Conservation (phyloP, 2,113 vertebrate genomes). For the Mormoops blainvillei region DNA sequence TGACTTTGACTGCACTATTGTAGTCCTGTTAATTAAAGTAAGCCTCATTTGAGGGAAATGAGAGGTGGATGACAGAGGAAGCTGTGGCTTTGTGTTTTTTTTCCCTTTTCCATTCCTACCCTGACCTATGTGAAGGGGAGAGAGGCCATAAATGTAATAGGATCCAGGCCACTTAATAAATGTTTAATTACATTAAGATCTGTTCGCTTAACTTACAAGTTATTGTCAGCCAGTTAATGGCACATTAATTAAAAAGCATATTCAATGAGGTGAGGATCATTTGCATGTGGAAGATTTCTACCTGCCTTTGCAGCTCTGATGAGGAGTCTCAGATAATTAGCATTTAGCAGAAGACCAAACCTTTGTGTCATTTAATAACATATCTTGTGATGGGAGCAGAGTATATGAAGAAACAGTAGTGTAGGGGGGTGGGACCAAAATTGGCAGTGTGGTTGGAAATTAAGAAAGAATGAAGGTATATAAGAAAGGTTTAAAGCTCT, state of each 20-base stretch:
- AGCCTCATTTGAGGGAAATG: background rate
- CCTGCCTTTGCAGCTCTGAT: slow-evolving; percentile 37
- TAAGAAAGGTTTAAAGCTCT: background rate
- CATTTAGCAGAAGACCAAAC: slow-evolving; percentile 37
- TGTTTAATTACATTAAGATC: slow-evolving; percentile 60
- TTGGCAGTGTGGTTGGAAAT: background rate
- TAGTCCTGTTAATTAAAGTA: slow-evolving; percentile 42
- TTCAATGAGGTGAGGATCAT: slow-evolving; percentile 52
- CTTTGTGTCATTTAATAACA: slow-evolving; percentile 8
- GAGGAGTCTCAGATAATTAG: slow-evolving; percentile 43
- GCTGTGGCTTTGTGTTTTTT: background rate
- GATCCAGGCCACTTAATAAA: slow-evolving; percentile 46
- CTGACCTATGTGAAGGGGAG: background rate
- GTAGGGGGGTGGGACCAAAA: background rate
- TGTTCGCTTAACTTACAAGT: slow-evolving; percentile 57
- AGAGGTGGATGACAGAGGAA: background rate
- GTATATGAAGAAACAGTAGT: background rate
- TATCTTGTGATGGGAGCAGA: background rate
- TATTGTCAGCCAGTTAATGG: slow-evolving; percentile 56
- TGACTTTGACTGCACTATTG: slow-evolving; percentile 47
- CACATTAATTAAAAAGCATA: slow-evolving; percentile 72
- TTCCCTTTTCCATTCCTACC: background rate
- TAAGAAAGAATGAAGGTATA: background rate
- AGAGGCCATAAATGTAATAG: background rate
- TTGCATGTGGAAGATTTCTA: slow-evolving; percentile 48